Percentiles rank a stretch among this genome's conserved stretches.
Conservation (phyloP, 2,888 invertebrate genomes). For the Macrophya alboannulata region DNA sequence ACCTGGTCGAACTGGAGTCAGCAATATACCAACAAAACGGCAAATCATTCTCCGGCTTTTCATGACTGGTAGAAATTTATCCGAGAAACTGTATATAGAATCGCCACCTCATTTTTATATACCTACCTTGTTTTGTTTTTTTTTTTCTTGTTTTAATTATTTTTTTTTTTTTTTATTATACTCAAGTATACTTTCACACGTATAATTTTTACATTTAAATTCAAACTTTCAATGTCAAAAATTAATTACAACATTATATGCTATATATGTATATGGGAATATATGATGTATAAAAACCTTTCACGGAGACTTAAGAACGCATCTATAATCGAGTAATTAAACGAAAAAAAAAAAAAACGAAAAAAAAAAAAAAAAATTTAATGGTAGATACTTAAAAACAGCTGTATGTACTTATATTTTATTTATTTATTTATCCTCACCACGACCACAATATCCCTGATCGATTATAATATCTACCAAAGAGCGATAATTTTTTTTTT, state of each 20-base stretch:
- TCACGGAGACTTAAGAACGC: neutral
- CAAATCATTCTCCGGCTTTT: slow-evolving; percentile 67
- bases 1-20: slow-evolving; percentile 79
- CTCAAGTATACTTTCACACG: neutral
- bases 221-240: slow-evolving; percentile 10
- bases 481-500: neutral
- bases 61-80: slow-evolving; percentile 38
- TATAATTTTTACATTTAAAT: neutral
- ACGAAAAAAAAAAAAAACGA: neutral
- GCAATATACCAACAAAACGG: slow-evolving; percentile 84
- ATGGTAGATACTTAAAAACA: too few species aligned
- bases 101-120: neutral
- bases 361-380: neutral
- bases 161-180: too few species aligned
- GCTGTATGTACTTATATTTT: too few species aligned
- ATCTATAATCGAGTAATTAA: neutral
- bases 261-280: too few species aligned
- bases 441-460: too few species aligned
- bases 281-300: neutral
- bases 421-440: too few species aligned
- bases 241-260: neutral
- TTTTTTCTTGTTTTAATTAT: too few species aligned
- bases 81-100: slow-evolving; percentile 6
- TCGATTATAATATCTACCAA: too few species aligned
- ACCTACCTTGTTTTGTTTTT: neutral